A percentile compares a stretch with the other conserved stretches of the same genome.
Evolutionary conservation across 2,113 vertebrate genomes (phyloP).

Genomic region (Saccopteryx leptura): DNA sequence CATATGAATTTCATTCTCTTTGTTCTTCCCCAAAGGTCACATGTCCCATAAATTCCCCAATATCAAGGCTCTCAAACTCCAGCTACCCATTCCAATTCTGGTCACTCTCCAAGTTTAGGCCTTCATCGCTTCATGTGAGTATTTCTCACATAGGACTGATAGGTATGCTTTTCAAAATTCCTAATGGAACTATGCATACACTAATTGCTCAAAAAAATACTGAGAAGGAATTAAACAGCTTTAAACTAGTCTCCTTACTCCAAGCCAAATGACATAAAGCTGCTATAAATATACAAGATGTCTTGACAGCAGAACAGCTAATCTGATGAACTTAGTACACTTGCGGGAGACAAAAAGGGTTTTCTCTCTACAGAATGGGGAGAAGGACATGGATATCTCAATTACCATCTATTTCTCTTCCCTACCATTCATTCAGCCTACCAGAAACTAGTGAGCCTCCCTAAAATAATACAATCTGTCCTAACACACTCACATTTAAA

Average conservation of each 20-base stretch:
- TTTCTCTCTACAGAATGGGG: background rate
- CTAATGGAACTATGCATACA: background rate
- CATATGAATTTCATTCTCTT: constrained; percentile 40
- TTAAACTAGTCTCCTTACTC: constrained; percentile 52
- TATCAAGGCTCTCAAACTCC: background rate
- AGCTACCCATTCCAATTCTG: constrained; percentile 10
- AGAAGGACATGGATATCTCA: background rate
- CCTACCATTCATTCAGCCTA: constrained; percentile 13
- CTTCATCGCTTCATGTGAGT: background rate
- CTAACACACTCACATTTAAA: constrained; percentile 36
- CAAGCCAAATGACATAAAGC: background rate
- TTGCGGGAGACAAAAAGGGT: background rate
- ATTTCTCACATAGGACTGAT: constrained; percentile 43
- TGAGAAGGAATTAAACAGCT: constrained; percentile 48
- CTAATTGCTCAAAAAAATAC: constrained; percentile 22
- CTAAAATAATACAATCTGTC: background rate
- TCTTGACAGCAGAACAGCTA: constrained; percentile 50
- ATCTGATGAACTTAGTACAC: background rate
- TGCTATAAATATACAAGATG: constrained; percentile 47
- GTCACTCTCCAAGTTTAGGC: constrained; percentile 16
- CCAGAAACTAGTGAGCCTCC: background rate
- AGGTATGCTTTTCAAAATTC: constrained; percentile 54
- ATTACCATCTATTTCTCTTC: background rate
- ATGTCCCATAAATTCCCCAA: background rate
- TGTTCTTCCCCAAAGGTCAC: constrained; percentile 22